Evolutionary conservation across 1,140 invertebrate species (phyloP).

Genomic region (Pentalonia nigronervosa): DNA sequence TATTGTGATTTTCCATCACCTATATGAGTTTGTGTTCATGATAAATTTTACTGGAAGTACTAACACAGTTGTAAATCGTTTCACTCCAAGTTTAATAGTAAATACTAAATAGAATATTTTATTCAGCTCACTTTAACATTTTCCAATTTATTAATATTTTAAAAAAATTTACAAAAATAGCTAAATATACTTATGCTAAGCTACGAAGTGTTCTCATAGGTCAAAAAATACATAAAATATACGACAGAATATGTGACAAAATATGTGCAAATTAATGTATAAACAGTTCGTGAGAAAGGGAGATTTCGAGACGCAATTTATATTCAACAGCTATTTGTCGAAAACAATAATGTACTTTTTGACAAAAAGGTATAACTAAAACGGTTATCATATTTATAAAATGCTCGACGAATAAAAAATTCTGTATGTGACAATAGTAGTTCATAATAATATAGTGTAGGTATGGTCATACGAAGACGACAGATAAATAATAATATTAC

Average conservation of each 20-base stretch:
- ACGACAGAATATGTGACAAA: no score
- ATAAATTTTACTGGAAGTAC: not conserved
- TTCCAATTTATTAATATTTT: not conserved
- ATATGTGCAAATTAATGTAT: not conserved
- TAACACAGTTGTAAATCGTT: not conserved
- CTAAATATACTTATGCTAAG: no score
- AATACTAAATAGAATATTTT: not conserved
- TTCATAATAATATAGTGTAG: not conserved
- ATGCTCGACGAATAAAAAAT: not conserved
- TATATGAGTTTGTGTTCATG: not conserved
- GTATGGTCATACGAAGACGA: not conserved
- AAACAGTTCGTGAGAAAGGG: not conserved
- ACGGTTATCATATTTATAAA: not conserved
- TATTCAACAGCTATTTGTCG: not conserved
- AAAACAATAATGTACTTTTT: not conserved
- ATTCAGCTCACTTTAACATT: not conserved
- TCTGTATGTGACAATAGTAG: not conserved
- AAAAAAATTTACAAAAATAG: no score
- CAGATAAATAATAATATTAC: not conserved
- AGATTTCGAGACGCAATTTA: not conserved
- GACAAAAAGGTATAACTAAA: not conserved
- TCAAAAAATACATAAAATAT: no score
- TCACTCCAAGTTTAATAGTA: not conserved
- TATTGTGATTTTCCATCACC: not conserved
- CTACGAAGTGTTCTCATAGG: no score